A percentile compares a stretch with the other conserved stretches of the same genome.
phyloP scores from a whole-genome alignment of 1,140 invertebrate species.

The Bombus breviceps region DNA sequence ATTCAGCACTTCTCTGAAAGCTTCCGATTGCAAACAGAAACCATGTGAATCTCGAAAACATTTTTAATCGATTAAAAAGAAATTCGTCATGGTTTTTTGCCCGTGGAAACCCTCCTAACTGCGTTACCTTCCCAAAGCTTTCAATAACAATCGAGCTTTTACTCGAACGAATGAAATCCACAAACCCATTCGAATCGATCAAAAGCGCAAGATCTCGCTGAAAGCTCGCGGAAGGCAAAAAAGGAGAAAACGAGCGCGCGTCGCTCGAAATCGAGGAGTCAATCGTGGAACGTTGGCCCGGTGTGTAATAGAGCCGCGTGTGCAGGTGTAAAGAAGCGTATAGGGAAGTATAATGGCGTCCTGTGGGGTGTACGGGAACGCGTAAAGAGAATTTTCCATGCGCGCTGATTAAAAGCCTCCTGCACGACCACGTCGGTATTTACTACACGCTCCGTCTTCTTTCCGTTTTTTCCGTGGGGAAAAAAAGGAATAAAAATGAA shows the following conservation, averaged over 20 bases:
- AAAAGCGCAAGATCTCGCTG: not conserved
- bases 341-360: constrained; percentile 30
- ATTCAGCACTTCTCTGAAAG: too few relatives aligned
- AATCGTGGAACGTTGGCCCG: constrained; percentile 10
- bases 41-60: not conserved
- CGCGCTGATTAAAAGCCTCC: constrained; percentile 68
- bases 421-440: constrained; percentile 56
- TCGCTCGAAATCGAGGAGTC: constrained; percentile 13
- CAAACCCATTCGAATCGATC: not conserved
- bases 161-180: not conserved
- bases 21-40: too few relatives aligned
- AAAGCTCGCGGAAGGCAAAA: not conserved
- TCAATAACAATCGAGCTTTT: not conserved
- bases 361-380: constrained; percentile 13
- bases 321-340: constrained; percentile 29
- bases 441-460: constrained; percentile 49
- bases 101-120: not conserved
- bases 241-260: not conserved
- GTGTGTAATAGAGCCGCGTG: not conserved
- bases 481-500: not conserved
- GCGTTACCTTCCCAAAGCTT: too few relatives aligned
- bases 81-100: not conserved
- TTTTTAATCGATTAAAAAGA: not conserved
- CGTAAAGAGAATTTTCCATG: constrained; percentile 55
- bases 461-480: constrained; percentile 21